phyloP scores from a whole-genome alignment of 2,888 invertebrate species.

The Leptopterna dolabrata region DNA sequence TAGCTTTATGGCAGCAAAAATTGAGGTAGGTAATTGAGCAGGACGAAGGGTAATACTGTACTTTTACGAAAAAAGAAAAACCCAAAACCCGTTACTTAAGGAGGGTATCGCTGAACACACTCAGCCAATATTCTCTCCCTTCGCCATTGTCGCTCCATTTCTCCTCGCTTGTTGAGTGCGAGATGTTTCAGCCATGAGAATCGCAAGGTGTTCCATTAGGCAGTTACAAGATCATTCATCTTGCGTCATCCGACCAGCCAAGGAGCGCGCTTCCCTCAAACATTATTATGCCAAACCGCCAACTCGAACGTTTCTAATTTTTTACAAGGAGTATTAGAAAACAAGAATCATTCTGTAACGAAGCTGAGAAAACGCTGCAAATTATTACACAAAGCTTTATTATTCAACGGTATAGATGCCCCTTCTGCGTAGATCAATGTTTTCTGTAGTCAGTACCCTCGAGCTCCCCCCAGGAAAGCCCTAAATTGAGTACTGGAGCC shows the following conservation, averaged over 20 bases:
- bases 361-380: too few species aligned
- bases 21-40: not conserved
- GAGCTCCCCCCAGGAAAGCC: too few species aligned
- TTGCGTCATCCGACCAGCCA: not conserved
- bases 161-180: not conserved
- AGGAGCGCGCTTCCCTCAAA: not conserved
- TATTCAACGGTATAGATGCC: too few species aligned
- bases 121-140: not conserved
- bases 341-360: too few species aligned
- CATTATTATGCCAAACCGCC: too few species aligned
- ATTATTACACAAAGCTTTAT: too few species aligned
- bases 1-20: not conserved
- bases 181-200: slow-evolving; percentile 14
- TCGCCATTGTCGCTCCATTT: not conserved
- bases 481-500: too few species aligned
- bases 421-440: too few species aligned
- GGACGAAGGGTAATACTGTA: not conserved
- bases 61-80: not conserved
- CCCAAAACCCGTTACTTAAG: not conserved
- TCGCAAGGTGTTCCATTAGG: slow-evolving; percentile 13
- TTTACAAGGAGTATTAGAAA: too few species aligned
- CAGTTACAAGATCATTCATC: slow-evolving; percentile 18
- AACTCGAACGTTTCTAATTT: too few species aligned
- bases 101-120: not conserved
- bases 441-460: too few species aligned